These are phyloP conservation scores for Baronia brevicornis DNA, from an alignment of 2,888 invertebrate species.

Conservation along the genomic window DNA sequence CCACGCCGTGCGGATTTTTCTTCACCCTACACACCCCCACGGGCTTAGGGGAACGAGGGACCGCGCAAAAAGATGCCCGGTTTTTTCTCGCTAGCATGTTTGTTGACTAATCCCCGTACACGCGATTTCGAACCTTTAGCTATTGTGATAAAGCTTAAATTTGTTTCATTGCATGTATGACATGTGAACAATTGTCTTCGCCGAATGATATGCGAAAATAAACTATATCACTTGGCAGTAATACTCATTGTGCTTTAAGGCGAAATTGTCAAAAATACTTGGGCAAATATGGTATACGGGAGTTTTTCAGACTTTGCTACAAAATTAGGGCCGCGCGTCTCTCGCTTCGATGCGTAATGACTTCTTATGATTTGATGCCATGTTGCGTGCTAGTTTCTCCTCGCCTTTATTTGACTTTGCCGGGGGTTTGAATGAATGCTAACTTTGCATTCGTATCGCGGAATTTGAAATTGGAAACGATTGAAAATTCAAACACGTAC, in stretches of 20 bases:
- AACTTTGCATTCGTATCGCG: constrained; percentile 32
- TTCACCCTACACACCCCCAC: constrained; percentile 50
- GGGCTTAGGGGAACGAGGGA: constrained; percentile 54
- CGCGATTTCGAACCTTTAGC: constrained; percentile 25
- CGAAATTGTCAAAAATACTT: constrained; percentile 36
- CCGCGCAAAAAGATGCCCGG: constrained; percentile 67
- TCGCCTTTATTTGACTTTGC: constrained; percentile 50
- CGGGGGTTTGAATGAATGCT: constrained; percentile 35
- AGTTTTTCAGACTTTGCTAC: constrained; percentile 47
- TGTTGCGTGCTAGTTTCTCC: constrained; percentile 54
- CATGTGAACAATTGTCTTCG: constrained; percentile 61
- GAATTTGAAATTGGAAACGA: constrained; percentile 27
- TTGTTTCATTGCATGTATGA: constrained; percentile 21
- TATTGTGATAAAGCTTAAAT: constrained; percentile 21
- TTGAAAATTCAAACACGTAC: constrained; percentile 27
- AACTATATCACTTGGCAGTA: constrained; percentile 18
- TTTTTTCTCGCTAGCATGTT: constrained; percentile 62
- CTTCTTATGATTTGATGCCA: constrained; percentile 73
- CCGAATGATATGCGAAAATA: constrained; percentile 22
- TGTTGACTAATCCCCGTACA: constrained; percentile 44
- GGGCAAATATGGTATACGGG: constrained; percentile 56
- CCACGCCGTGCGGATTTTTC: constrained; percentile 53
- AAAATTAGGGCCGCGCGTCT: constrained; percentile 55
- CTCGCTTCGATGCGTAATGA: constrained; percentile 65
- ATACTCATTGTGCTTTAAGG: constrained; percentile 23